A percentile compares a stretch with the other conserved stretches of the same genome.
Evolutionary conservation across 2,113 vertebrate species (phyloP).

Genomic region (Calyptommatus sinebrachiatus): DNA sequence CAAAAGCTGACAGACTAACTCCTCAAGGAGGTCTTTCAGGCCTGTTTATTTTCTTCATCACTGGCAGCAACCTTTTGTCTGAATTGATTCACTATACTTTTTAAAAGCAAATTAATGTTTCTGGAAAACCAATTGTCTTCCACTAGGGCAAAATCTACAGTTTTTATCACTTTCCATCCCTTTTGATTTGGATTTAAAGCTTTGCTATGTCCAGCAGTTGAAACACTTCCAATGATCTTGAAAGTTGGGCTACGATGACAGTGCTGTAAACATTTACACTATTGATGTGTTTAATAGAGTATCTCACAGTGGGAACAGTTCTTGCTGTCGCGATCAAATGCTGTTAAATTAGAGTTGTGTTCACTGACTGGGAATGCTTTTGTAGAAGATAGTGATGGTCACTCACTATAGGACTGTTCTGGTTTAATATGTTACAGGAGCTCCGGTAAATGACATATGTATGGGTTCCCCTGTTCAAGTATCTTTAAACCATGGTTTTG

Average conservation of each 20-base stretch:
- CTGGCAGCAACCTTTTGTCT: not conserved
- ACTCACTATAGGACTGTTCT: too few relatives aligned
- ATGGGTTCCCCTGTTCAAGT: too few relatives aligned
- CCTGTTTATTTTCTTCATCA: not conserved
- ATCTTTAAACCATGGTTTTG: too few relatives aligned
- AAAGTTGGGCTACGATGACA: not conserved
- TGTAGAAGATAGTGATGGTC: not conserved
- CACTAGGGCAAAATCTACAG: not conserved
- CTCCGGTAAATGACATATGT: too few relatives aligned
- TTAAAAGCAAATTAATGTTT: slow-evolving; percentile 1
- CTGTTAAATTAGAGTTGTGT: not conserved
- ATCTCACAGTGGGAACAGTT: not conserved
- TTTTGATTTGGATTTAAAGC: not conserved
- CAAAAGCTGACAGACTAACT: not conserved
- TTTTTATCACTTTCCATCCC: not conserved
- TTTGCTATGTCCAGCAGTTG: not conserved
- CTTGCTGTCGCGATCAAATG: not conserved
- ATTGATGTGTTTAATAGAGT: not conserved
- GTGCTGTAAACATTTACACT: not conserved
- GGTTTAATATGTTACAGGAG: too few relatives aligned
- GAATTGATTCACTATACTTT: not conserved
- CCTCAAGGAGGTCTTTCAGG: not conserved
- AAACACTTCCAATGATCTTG: not conserved
- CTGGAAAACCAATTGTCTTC: not conserved
- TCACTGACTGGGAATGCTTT: fast-evolving